Percentiles rank a stretch among this genome's conserved stretches.
These are phyloP conservation scores for Herpetotheres cachinnans DNA, from an alignment of 2,113 vertebrate genomes.

Conservation along the genomic window DNA sequence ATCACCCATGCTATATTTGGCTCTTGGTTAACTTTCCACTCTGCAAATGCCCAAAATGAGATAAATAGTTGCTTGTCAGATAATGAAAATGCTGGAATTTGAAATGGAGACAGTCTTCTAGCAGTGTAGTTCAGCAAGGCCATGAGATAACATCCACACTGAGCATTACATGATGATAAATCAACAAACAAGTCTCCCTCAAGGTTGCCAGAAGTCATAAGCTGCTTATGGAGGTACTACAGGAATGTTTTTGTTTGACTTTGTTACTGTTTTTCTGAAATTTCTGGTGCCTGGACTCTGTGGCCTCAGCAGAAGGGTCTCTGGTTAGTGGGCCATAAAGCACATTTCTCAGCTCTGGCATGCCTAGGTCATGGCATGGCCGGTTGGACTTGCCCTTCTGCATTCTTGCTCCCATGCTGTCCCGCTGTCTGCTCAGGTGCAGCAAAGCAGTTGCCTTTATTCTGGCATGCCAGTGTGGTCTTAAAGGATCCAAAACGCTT, in stretches of 20 bases:
- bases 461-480: not conserved
- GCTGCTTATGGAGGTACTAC: not conserved
- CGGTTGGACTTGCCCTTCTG: not conserved
- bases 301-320: not conserved
- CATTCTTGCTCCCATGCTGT: slow-evolving; percentile 4
- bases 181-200: not conserved
- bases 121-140: not conserved
- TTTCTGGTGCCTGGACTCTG: not conserved
- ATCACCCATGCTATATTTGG: not conserved
- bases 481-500: not conserved
- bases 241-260: not conserved
- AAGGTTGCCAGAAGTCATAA: not conserved
- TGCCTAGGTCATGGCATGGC: not conserved
- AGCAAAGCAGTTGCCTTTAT: not conserved
- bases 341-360: not conserved
- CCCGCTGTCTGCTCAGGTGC: not conserved
- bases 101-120: not conserved
- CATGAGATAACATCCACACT: not conserved
- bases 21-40: not conserved
- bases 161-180: not conserved
- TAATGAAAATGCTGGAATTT: not conserved
- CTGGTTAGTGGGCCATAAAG: not conserved
- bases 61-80: not conserved
- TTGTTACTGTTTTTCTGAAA: not conserved
- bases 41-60: not conserved